phyloP scores from a whole-genome alignment of 2,888 invertebrate species.

The Tetranychus piercei region DNA sequence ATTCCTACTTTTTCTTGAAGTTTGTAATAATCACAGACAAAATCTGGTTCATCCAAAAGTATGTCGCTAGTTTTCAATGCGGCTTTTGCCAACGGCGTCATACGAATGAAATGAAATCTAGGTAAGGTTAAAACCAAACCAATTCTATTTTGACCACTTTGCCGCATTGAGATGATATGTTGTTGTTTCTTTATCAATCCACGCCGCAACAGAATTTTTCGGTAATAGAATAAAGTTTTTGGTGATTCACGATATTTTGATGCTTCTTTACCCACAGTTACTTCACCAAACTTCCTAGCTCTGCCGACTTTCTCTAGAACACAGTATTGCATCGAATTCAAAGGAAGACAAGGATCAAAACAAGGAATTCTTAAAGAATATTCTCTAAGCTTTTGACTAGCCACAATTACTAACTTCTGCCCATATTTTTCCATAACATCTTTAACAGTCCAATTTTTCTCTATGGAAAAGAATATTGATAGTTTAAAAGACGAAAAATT shows the following conservation, averaged over 20 bases:
- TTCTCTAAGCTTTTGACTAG: conserved; percentile 43
- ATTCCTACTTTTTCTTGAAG: conserved; percentile 37
- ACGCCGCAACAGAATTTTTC: conserved; percentile 43
- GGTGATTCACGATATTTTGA: conserved; percentile 27
- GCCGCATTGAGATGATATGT: conserved; percentile 3
- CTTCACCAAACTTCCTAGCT: conserved; percentile 47
- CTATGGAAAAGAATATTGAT: not conserved
- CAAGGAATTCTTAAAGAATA: conserved; percentile 39
- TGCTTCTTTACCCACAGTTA: conserved; percentile 44
- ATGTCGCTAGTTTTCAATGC: conserved; percentile 41
- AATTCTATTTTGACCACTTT: conserved; percentile 9
- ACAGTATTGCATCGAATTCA: conserved; percentile 45
- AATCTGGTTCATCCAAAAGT: conserved; percentile 40
- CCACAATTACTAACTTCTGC: conserved; percentile 49
- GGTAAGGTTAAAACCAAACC: conserved; percentile 26
- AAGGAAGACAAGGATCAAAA: conserved; percentile 35
- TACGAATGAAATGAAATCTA: conserved; percentile 42
- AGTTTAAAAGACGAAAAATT: not conserved
- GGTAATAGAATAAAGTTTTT: conserved; percentile 45
- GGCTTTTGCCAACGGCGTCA: conserved; percentile 39
- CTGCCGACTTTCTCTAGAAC: conserved; percentile 53
- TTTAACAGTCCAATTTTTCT: conserved; percentile 32
- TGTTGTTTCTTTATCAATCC: conserved; percentile 45
- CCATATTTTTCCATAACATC: conserved; percentile 42
- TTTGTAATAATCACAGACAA: conserved; percentile 38